These are phyloP conservation scores for Egretta garzetta DNA, from an alignment of 2,113 vertebrate species.

Conservation along the genomic window DNA sequence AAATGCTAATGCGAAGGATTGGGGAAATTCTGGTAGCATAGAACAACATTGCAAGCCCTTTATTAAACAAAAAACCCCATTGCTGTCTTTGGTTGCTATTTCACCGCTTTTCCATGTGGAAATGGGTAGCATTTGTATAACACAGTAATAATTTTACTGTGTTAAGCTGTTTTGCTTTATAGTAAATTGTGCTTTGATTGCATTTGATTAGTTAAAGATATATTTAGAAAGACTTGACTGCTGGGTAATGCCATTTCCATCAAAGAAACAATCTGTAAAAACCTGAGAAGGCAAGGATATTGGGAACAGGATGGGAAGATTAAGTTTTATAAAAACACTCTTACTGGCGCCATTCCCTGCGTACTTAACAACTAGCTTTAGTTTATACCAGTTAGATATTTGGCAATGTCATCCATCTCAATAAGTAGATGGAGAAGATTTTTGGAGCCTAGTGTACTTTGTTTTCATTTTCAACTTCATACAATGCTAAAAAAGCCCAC, in stretches of 20 bases:
- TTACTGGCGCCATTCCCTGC: background rate
- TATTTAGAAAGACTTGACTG: conserved; percentile 3
- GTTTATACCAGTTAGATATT: background rate
- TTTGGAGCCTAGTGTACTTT: background rate
- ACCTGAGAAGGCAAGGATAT: background rate
- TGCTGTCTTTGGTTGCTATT: background rate
- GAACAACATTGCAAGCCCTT: background rate
- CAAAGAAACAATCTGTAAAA: conserved; percentile 4
- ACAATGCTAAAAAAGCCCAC: background rate
- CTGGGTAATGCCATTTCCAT: background rate
- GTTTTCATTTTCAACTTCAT: background rate
- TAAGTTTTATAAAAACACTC: background rate
- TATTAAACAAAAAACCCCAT: background rate
- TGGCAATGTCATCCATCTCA: background rate
- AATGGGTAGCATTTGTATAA: background rate
- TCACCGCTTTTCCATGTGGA: background rate
- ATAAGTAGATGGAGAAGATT: background rate
- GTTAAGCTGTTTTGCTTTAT: conserved; percentile 23
- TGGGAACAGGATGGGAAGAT: background rate
- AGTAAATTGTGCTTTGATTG: conserved; percentile 21
- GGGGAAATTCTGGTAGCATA: background rate
- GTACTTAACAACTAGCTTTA: background rate
- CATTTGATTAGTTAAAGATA: conserved; percentile 20
- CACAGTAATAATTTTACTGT: background rate
- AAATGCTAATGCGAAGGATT: background rate